phyloP scores from a whole-genome alignment of 2,113 vertebrate species.

The Toxotes chatareus region DNA sequence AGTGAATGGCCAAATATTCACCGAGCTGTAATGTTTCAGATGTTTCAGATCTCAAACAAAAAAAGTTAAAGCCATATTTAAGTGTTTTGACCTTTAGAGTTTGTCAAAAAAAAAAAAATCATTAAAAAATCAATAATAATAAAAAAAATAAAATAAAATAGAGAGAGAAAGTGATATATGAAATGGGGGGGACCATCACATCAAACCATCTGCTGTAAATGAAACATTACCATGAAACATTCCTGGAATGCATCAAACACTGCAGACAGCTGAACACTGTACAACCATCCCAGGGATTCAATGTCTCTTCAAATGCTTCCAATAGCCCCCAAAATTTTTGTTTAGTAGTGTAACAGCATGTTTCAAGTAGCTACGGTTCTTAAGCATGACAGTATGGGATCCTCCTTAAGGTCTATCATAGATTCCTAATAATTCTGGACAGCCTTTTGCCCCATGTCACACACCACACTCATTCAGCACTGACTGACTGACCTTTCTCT shows the following conservation, averaged over 20 bases:
- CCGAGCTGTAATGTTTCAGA: neutral
- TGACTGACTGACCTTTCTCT: constrained; percentile 36
- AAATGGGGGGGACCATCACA: neutral
- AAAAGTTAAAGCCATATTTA: too few species aligned
- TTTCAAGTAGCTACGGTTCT: neutral
- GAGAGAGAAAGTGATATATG: neutral
- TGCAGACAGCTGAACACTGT: neutral
- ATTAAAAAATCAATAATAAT: neutral
- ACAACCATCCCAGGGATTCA: neutral
- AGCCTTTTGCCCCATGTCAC: constrained; percentile 3
- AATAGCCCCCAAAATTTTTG: fast-evolving
- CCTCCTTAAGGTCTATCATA: neutral
- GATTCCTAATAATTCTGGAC: neutral
- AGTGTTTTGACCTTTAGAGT: neutral
- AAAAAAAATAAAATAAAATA: neutral
- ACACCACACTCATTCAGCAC: constrained; percentile 38
- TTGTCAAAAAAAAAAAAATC: neutral
- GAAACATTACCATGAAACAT: neutral
- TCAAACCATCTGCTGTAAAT: neutral
- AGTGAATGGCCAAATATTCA: neutral
- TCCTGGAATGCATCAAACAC: neutral
- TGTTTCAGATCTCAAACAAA: too few species aligned
- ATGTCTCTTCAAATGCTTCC: neutral
- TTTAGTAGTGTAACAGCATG: neutral
- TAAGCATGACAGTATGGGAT: neutral